Evolutionary conservation across 2,888 invertebrate species (phyloP).

Genomic region (Cotesia congregata): DNA sequence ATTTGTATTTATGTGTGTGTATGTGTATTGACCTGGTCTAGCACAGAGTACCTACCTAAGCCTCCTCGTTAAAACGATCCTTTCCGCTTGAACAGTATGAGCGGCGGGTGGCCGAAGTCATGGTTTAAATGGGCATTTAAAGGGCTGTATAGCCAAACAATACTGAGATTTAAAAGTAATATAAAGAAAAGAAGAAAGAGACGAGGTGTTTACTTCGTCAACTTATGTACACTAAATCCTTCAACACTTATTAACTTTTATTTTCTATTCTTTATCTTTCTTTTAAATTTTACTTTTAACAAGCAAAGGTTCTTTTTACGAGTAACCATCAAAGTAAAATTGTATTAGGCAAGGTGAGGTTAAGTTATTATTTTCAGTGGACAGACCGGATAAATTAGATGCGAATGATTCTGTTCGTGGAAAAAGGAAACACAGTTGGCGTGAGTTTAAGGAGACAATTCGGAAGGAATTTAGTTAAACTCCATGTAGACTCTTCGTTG

Average conservation of each 20-base stretch:
- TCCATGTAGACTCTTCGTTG: slow-evolving; percentile 50
- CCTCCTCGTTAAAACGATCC: slow-evolving; percentile 57
- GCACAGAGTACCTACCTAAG: slow-evolving; percentile 47
- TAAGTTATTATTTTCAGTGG: background rate
- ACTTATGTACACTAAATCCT: background rate
- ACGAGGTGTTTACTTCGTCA: background rate
- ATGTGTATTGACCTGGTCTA: slow-evolving; percentile 50
- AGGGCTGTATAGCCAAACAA: slow-evolving; percentile 46
- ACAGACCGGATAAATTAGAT: background rate
- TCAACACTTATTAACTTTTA: background rate
- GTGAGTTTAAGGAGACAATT: slow-evolving; percentile 1
- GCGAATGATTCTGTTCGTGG: background rate
- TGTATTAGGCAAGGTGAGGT: background rate
- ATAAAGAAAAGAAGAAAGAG: background rate
- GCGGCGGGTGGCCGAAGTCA: slow-evolving; percentile 53
- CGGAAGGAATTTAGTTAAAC: slow-evolving; percentile 55
- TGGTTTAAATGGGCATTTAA: slow-evolving; percentile 59
- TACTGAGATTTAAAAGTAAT: slow-evolving; percentile 20
- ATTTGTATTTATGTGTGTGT: slow-evolving; percentile 17
- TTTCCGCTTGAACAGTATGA: slow-evolving; percentile 46
- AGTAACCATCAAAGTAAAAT: background rate
- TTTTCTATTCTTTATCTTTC: background rate
- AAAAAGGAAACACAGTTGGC: slow-evolving; percentile 25
- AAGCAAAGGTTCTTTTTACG: background rate
- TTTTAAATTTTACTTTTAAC: background rate